Base-by-base conservation (phyloP, 1,140 invertebrate species). In the Heliconius nattereri region DNA sequence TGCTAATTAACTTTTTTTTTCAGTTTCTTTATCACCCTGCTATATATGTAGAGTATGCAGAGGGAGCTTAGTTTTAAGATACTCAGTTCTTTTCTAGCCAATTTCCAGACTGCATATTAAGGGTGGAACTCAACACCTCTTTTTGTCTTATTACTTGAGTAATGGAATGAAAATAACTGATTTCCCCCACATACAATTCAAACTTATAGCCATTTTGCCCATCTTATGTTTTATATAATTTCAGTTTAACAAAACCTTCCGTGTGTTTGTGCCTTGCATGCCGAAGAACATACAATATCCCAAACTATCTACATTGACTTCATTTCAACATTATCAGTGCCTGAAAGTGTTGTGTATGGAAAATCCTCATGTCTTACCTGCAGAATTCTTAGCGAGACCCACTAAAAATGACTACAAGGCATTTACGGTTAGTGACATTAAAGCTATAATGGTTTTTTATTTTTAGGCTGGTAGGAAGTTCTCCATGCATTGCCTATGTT, bases 281-380 rank as follows among this genome's bases (percentile, higher is more conserved):
- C 82, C 83, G 2, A 26, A 76, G 0, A 1, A 78, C 2, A 87
- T 87, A 1, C 86, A 83, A 19, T 89, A 87, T 76, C 86, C 85
- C 0, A 91, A 89, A 75, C 23, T 89, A 9, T 94, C 92, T 3
- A 74, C 86, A 0, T 78, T 94, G 0, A 87, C 84, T 0, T 9
- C 26, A 0, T 71, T 82, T 9, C 87, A 93, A 71, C 92, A 94
- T 29, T 82, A 83, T 11, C 85, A 90, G 35, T 85, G 86, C 3
- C 76, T 94, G 2, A 93, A 89, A 78, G 88, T 93, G 45, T 26
- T 94, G 1, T 87, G 89, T 77, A 76, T 82, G 7, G 37, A 86
- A 11, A 78, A 89, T 66, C 87, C 91, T 32, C 70, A 87, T 29
- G 54, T 92, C 26, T 73, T 90, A 32, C 75, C 78, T 32, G 71